Evolutionary conservation across 2,113 vertebrate species (phyloP), one percentile per base, ranked within the genome.

Genomic region (Nanorana parkeri): DNA sequence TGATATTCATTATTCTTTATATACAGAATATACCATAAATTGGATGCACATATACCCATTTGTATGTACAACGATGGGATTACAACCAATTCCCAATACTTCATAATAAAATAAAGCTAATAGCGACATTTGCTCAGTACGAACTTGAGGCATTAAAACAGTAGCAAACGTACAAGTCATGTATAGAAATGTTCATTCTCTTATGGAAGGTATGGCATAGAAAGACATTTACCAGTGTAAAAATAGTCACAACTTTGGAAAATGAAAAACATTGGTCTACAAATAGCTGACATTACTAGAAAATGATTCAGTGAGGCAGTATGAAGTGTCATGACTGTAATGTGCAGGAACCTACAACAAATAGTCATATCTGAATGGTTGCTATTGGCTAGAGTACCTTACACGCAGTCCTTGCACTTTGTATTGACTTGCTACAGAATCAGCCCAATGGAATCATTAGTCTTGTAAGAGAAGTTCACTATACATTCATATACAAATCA

Each of bases 191-290:
- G 41, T 56, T 17, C 10, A 10, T 55, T 24, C 21, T 24, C 13
- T 19, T 29, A 56, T 41, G 47, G 6, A 72, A 47, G 5, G 17
- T 64, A 23, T 26, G 69, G 26, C 52, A 67, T 82, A 75, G n/a
- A 74, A 82, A 82, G 47, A 75, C 41, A 32, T 65, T 23, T 56
- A 75, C 69, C 69, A 64, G 69, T 81, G 79, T 66, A 75, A 82
- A 82, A 81, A 81, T 74, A 81, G 47, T 32, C 58, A 66, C 20
- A 41, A 66, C 15, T 81, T 28, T 81, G 69, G 68, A 68, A 32
- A 58, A n/a, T 4, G 6, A 81, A 81, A 36, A 54, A 66, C 68
- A 74, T 56, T 56, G 69, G 26, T 23, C 19, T 67, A 75, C 80
- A 82, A 82, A 75, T 7, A 41, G 47, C n/a, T 55, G 15, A 81